Conservation (phyloP, 2,888 invertebrate species). For the Mystacides longicornis region DNA sequence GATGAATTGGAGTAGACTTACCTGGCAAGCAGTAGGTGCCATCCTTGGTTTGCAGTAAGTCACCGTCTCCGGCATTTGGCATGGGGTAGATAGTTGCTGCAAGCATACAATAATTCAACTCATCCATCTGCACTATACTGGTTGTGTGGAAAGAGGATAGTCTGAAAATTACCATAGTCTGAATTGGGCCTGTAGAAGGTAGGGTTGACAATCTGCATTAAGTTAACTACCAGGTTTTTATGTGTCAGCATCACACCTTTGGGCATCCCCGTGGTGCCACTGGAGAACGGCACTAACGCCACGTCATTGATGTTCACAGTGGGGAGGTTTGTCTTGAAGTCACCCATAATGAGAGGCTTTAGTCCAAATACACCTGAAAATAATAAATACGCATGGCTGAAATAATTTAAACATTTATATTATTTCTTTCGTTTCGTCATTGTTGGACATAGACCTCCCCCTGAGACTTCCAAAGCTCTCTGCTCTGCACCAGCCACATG, state of each 20-base stretch:
- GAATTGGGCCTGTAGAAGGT: constrained; percentile 1
- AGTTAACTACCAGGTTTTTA: constrained; percentile 54
- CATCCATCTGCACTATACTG: too few species aligned
- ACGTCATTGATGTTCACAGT: constrained; percentile 43
- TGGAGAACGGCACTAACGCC: constrained; percentile 55
- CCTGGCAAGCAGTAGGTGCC: not conserved
- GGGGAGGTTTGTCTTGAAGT: constrained; percentile 40
- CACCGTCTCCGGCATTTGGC: not conserved
- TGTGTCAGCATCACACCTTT: constrained; percentile 74
- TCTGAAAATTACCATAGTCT: not conserved
- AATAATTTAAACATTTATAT: too few species aligned
- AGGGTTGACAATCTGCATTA: constrained; percentile 40
- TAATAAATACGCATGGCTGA: not conserved
- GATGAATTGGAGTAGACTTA: too few species aligned
- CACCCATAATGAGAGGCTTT: constrained; percentile 39
- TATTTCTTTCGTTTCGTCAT: too few species aligned
- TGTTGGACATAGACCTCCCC: too few species aligned
- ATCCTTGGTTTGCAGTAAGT: not conserved
- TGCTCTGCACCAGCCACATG: too few species aligned
- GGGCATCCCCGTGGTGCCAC: constrained; percentile 74
- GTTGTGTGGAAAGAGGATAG: too few species aligned
- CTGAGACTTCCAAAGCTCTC: too few species aligned
- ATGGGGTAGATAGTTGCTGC: not conserved
- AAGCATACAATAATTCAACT: too few species aligned
- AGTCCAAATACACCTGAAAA: constrained; percentile 43